Evolutionary conservation across 2,888 invertebrate species (phyloP).

Genomic region (Andrena marginata): DNA sequence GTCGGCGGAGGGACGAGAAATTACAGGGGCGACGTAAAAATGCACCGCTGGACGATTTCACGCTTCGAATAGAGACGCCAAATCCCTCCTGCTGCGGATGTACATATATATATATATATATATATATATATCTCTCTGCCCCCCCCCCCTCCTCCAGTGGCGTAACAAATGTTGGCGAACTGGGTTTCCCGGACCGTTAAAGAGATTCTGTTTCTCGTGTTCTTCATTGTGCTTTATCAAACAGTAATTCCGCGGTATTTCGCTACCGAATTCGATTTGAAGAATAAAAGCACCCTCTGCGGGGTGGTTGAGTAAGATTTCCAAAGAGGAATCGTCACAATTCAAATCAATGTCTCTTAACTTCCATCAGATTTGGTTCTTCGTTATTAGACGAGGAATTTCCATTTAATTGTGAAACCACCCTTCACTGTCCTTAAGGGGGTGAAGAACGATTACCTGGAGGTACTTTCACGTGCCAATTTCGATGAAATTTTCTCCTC

Average conservation of each 20-base stretch:
- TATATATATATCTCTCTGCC: constrained; percentile 29
- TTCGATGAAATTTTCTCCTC: background rate
- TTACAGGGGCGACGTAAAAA: constrained; percentile 74
- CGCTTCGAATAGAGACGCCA: constrained; percentile 70
- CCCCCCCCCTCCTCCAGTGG: background rate
- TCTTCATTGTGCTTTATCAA: background rate
- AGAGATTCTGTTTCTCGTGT: background rate
- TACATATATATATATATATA: constrained; percentile 39
- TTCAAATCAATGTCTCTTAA: background rate
- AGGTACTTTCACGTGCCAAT: no score
- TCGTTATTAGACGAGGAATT: no score
- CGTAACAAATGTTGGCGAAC: constrained; percentile 8
- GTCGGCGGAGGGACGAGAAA: constrained; percentile 65
- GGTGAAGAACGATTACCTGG: no score
- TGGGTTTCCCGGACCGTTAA: background rate
- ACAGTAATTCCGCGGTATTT: no score
- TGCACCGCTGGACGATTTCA: constrained; percentile 77
- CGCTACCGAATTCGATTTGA: no score
- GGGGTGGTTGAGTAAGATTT: no score
- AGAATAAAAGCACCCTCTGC: no score
- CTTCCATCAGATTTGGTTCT: background rate
- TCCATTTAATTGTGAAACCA: no score
- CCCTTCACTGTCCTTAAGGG: no score
- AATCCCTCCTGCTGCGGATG: constrained; percentile 57
- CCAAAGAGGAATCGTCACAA: background rate